Evolutionary conservation across 2,888 invertebrate genomes (phyloP).

Genomic region (Cerastis rubricosa): DNA sequence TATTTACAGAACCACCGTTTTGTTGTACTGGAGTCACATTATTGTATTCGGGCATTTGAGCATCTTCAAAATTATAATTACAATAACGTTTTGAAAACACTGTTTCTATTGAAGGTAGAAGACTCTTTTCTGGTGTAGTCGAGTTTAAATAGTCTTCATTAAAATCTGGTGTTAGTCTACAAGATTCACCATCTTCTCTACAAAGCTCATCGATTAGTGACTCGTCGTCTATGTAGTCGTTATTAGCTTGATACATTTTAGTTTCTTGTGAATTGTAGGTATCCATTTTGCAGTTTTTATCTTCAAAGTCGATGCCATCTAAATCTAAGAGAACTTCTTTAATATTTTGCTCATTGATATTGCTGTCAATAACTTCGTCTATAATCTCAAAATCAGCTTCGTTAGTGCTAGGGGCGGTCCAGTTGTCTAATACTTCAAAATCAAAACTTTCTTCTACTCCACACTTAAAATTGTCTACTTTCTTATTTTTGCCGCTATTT

Average conservation of each 20-base stretch:
- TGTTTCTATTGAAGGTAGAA: constrained; percentile 87
- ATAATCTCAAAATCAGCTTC: constrained; percentile 82
- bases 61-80: constrained; percentile 78
- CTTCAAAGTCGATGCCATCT: constrained; percentile 86
- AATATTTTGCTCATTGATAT: constrained; percentile 86
- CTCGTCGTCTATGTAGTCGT: constrained; percentile 88
- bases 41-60: constrained; percentile 68
- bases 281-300: constrained; percentile 77
- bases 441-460: constrained; percentile 87
- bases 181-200: constrained; percentile 85
- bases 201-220: constrained; percentile 87
- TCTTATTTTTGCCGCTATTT: constrained; percentile 80
- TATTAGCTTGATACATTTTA: constrained; percentile 76
- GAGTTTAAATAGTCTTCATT: constrained; percentile 82
- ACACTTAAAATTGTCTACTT: constrained; percentile 82
- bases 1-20: constrained; percentile 72
- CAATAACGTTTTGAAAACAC: constrained; percentile 85
- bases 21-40: constrained; percentile 66
- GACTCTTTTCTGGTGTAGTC: constrained; percentile 76
- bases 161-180: constrained; percentile 82
- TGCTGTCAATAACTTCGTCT: constrained; percentile 83
- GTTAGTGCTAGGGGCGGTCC: constrained; percentile 73
- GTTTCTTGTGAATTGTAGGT: constrained; percentile 70
- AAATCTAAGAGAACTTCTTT: constrained; percentile 87
- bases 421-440: constrained; percentile 84